These are phyloP conservation scores for Dione vanillae DNA, from an alignment of 2,888 invertebrate genomes.

Conservation along the genomic window DNA sequence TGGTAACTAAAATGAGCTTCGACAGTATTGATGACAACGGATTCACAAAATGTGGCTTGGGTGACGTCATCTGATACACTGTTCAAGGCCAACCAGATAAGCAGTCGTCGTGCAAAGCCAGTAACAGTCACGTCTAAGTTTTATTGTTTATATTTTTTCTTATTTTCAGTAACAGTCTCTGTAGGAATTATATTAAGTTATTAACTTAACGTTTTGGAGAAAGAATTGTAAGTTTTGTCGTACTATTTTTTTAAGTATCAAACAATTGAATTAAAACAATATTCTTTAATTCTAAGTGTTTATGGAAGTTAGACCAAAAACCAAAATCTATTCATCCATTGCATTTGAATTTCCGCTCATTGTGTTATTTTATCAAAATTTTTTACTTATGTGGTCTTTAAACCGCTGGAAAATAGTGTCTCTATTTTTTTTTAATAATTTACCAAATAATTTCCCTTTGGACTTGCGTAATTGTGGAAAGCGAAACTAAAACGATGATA, in stretches of 20 bases:
- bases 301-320: too few species aligned
- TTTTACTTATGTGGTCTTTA: background rate
- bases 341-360: too few species aligned
- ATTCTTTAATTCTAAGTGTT: too few species aligned
- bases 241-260: too few species aligned
- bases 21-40: constrained; percentile 22
- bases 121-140: constrained; percentile 44
- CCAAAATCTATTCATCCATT: too few species aligned
- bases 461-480: constrained; percentile 66
- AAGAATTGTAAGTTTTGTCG: too few species aligned
- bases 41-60: constrained; percentile 36
- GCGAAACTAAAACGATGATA: constrained; percentile 56
- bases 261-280: too few species aligned
- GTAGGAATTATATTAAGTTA: too few species aligned
- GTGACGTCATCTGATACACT: constrained; percentile 60
- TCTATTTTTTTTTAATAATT: constrained; percentile 19
- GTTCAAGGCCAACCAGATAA: constrained; percentile 61
- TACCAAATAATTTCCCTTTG: constrained; percentile 30
- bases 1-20: background rate
- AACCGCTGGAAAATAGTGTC: background rate
- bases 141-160: constrained; percentile 29
- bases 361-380: too few species aligned
- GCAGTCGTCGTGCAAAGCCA: constrained; percentile 41
- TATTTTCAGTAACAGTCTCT: background rate
- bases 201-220: too few species aligned